Evolutionary conservation across 2,113 vertebrate species (phyloP).

Genomic region (Alligator mississippiensis): DNA sequence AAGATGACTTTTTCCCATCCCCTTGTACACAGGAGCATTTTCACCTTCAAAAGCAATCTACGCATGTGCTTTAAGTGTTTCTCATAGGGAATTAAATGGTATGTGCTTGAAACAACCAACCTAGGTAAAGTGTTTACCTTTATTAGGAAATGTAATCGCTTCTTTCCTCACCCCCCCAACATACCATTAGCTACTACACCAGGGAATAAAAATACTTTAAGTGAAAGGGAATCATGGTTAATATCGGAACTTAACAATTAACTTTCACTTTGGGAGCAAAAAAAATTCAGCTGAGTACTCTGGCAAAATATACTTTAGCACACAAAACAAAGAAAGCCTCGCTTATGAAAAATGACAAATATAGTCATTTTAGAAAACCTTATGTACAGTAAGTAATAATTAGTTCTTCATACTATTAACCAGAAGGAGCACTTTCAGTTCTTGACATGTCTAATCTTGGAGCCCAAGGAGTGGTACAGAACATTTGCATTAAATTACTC

Average conservation of each 20-base stretch:
- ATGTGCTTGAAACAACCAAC: constrained; percentile 19
- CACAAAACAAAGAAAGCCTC: constrained; percentile 57
- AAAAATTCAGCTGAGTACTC: constrained; percentile 38
- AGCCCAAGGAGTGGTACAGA: constrained; percentile 76
- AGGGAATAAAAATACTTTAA: constrained; percentile 72
- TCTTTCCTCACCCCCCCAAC: accelerated
- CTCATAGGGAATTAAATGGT: not conserved
- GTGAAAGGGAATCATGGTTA: constrained; percentile 53
- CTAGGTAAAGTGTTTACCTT: not conserved
- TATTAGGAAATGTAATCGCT: constrained; percentile 16
- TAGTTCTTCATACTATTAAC: constrained; percentile 77
- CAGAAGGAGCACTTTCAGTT: constrained; percentile 79
- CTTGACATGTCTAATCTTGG: constrained; percentile 80
- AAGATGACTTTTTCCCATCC: not conserved
- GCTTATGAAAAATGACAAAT: constrained; percentile 48
- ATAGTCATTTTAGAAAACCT: constrained; percentile 61
- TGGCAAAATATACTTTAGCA: constrained; percentile 61
- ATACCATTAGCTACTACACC: constrained; percentile 50
- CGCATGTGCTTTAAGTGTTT: constrained; percentile 7
- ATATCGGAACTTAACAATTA: constrained; percentile 68
- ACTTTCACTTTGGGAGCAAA: constrained; percentile 38
- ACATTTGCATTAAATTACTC: constrained; percentile 86
- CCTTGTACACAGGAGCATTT: not conserved
- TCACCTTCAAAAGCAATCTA: constrained; percentile 33
- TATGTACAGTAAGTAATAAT: constrained; percentile 72